These are phyloP conservation scores for Bombycilla garrulus DNA, from an alignment of 2,113 vertebrate genomes.

Conservation along the genomic window DNA sequence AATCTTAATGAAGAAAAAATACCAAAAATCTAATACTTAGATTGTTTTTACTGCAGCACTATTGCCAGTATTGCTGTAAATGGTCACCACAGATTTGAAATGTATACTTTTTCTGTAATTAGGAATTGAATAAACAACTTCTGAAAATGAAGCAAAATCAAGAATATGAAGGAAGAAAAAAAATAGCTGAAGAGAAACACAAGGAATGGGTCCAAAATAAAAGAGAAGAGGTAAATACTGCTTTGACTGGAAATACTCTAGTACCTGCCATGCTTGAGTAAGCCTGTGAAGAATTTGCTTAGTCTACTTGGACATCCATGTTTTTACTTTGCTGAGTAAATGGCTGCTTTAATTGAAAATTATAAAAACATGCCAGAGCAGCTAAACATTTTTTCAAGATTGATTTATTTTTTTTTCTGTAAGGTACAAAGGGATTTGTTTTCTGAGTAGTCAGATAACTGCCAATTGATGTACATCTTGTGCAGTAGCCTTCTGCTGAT, in stretches of 20 bases:
- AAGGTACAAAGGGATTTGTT: neutral
- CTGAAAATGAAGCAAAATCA: conserved; percentile 74
- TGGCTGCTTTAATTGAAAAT: neutral
- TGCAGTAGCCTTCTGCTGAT: neutral
- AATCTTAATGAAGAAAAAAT: neutral
- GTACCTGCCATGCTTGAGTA: neutral
- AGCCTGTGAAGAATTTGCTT: neutral
- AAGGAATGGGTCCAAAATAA: conserved; percentile 88
- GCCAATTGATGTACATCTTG: neutral
- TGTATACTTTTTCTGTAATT: neutral
- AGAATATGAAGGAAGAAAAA: conserved; percentile 78
- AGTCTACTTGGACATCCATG: neutral
- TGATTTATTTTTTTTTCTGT: neutral
- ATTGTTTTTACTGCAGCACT: neutral
- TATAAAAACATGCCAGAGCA: neutral
- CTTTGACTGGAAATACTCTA: neutral
- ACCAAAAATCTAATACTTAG: neutral
- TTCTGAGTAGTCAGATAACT: neutral
- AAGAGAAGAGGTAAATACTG: conserved; percentile 75
- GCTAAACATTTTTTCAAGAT: neutral
- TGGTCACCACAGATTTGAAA: neutral
- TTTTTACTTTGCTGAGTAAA: neutral
- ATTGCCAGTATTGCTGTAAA: neutral
- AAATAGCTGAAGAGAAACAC: conserved; percentile 80
- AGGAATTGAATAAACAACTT: conserved; percentile 76